phyloP scores from a whole-genome alignment of 2,113 vertebrate genomes.

The Blennius ocellaris region DNA sequence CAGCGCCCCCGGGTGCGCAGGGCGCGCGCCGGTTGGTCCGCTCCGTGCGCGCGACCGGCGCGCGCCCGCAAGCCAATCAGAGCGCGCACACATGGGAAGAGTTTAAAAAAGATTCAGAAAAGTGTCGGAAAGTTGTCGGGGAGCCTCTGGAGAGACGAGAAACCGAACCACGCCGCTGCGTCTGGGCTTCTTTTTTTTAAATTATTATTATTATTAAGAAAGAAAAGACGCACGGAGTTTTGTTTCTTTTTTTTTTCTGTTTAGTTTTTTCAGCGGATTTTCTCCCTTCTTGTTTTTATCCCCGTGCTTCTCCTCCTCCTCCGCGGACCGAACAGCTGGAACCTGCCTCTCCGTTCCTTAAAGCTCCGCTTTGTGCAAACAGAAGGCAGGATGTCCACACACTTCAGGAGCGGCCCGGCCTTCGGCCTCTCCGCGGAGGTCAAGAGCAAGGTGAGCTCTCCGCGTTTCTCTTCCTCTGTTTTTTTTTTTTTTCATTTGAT shows the following conservation, averaged over 20 bases:
- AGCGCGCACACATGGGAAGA: slow-evolving; percentile 81
- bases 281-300: background rate
- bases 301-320: background rate
- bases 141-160: slow-evolving; percentile 50
- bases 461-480: too few relatives aligned
- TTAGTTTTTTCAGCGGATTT: slow-evolving; percentile 19
- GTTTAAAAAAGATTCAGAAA: slow-evolving; percentile 85
- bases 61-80: slow-evolving; percentile 80
- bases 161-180: slow-evolving; percentile 19
- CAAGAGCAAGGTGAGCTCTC: slow-evolving; percentile 94
- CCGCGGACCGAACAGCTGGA: slow-evolving; percentile 46
- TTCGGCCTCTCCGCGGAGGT: slow-evolving; percentile 94
- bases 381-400: slow-evolving; percentile 81
- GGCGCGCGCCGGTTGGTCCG: background rate
- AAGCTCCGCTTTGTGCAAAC: slow-evolving; percentile 43
- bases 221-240: background rate
- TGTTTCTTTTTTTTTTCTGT: too few relatives aligned
- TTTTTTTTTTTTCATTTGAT: too few relatives aligned
- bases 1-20: too few relatives aligned
- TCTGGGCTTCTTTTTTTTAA: too few relatives aligned
- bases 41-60: too few relatives aligned
- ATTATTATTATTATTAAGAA: too few relatives aligned
- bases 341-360: slow-evolving; percentile 47
- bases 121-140: slow-evolving; percentile 85
- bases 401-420: slow-evolving; percentile 92